Conservation (phyloP, 2,797 vertebrate species). For the Vipera ursinii region DNA sequence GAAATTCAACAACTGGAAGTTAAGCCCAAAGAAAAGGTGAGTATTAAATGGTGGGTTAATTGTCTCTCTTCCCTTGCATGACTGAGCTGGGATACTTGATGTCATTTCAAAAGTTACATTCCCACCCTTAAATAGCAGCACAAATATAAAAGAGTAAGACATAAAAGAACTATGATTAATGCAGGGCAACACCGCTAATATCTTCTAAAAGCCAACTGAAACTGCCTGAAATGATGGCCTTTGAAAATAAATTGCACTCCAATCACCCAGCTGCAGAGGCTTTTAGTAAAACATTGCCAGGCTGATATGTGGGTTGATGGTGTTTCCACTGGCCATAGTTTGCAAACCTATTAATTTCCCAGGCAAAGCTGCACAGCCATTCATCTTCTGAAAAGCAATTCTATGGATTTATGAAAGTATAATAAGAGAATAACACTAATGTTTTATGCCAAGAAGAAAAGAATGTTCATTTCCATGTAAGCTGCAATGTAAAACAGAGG, state of each 20-base stretch:
- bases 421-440: conserved; percentile 55
- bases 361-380: conserved; percentile 29
- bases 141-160: conserved; percentile 39
- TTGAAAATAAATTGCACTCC: conserved; percentile 52
- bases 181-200: conserved; percentile 27
- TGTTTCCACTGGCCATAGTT: conserved; percentile 47
- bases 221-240: conserved; percentile 53
- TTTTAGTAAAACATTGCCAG: conserved; percentile 52
- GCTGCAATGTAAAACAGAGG: conserved; percentile 35
- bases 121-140: background rate
- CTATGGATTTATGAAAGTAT: conserved; percentile 47
- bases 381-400: conserved; percentile 55
- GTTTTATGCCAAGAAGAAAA: conserved; percentile 41
- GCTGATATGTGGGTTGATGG: conserved; percentile 41
- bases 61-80: background rate
- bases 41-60: background rate
- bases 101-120: conserved; percentile 19
- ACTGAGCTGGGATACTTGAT: conserved; percentile 7
- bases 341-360: conserved; percentile 58
- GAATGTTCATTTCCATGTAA: conserved; percentile 1
- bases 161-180: conserved; percentile 30
- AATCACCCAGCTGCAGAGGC: conserved; percentile 53
- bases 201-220: conserved; percentile 46
- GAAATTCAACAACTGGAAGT: background rate
- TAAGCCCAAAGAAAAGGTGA: conserved; percentile 1